These are phyloP conservation scores for Dioctria rufipes DNA, from an alignment of 2,888 invertebrate genomes.

Conservation along the genomic window DNA sequence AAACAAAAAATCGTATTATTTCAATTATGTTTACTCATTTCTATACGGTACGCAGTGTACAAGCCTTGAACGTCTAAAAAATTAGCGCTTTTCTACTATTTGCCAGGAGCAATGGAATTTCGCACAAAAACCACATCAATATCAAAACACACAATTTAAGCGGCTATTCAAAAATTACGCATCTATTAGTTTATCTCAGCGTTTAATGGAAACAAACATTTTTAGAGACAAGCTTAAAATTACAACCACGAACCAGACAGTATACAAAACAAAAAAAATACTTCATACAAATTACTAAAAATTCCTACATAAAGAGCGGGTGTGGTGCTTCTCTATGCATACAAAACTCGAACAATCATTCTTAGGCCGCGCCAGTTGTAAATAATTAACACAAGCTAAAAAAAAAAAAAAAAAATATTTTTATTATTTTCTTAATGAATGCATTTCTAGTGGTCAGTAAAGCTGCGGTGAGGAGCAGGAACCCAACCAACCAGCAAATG, in stretches of 20 bases:
- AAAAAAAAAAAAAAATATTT: not conserved
- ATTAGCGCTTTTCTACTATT: not conserved
- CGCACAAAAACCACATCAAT: not conserved
- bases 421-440: conserved; percentile 37
- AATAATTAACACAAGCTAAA: conserved; percentile 8
- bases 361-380: not conserved
- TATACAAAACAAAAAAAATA: not conserved
- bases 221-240: conserved; percentile 35
- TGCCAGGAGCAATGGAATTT: not conserved
- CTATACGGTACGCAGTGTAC: too few relatives aligned
- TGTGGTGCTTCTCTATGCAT: conserved; percentile 39
- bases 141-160: not conserved
- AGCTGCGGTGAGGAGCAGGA: conserved; percentile 14
- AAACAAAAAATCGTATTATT: too few relatives aligned
- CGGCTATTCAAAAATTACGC: not conserved
- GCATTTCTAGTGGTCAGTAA: conserved; percentile 30
- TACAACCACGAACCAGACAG: conserved; percentile 9
- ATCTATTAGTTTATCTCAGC: not conserved
- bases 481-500: not conserved
- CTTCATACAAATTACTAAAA: not conserved
- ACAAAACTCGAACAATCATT: conserved; percentile 1
- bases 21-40: too few relatives aligned
- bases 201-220: conserved; percentile 34
- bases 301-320: conserved; percentile 37
- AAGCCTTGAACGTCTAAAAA: not conserved